Evolutionary conservation across 2,113 vertebrate species (phyloP).

Genomic region (Chloroceryle aenea): DNA sequence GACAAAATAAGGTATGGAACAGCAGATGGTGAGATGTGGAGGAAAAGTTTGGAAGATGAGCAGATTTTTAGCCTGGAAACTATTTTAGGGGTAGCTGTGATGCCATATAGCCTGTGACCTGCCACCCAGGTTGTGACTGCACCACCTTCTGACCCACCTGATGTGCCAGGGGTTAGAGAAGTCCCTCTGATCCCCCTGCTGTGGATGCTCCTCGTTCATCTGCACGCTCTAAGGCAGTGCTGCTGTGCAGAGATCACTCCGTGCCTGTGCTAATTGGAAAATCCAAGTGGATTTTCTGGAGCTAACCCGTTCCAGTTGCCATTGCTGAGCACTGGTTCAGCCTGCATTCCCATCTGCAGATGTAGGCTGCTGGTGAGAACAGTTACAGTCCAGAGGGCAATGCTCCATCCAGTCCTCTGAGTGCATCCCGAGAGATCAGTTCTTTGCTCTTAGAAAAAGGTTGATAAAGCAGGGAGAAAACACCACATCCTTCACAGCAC

Average conservation of each 20-base stretch:
- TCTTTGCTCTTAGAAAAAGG: neutral
- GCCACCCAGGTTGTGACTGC: neutral
- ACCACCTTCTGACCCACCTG: neutral
- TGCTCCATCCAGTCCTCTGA: neutral
- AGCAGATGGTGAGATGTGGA: neutral
- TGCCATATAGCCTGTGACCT: neutral
- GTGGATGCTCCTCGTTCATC: neutral
- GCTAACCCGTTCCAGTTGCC: neutral
- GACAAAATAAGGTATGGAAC: neutral
- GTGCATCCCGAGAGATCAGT: neutral
- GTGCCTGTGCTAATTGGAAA: neutral
- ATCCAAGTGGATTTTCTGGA: neutral
- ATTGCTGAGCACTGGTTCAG: neutral
- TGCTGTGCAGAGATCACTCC: neutral
- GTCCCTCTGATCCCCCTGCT: too few relatives aligned
- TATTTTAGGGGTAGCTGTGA: neutral
- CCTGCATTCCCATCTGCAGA: neutral
- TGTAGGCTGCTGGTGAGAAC: neutral
- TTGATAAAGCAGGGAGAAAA: neutral
- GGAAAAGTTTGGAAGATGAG: neutral
- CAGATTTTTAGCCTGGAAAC: neutral
- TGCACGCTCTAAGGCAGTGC: neutral
- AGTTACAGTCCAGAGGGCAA: neutral
- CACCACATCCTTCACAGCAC: neutral
- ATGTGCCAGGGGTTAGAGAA: neutral